A percentile compares a stretch with the other conserved stretches of the same genome.
These are phyloP conservation scores for Hydrolagus affinis DNA, from an alignment of 2,113 vertebrate species.

Conservation along the genomic window DNA sequence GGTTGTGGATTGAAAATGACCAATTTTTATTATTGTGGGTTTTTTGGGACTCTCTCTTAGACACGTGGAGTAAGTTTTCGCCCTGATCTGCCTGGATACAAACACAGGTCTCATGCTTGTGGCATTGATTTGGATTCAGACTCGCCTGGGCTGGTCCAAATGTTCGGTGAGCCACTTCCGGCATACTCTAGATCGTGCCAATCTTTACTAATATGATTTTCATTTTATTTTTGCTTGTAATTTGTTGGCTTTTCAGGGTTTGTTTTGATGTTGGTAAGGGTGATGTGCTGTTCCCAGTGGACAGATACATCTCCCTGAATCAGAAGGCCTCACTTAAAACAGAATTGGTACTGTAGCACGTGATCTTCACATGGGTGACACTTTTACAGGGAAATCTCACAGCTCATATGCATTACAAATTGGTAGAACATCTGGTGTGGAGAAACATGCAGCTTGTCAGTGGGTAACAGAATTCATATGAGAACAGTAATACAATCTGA, in stretches of 20 bases:
- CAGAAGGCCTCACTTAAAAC: neutral
- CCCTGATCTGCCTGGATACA: too few relatives aligned
- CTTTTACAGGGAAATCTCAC: neutral
- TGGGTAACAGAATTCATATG: neutral
- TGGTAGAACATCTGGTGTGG: too few relatives aligned
- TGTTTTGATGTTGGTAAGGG: neutral
- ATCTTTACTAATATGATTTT: neutral
- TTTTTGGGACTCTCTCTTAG: too few relatives aligned
- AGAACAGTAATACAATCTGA: neutral
- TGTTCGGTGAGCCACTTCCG: too few relatives aligned
- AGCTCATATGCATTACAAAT: neutral
- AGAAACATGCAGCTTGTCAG: neutral
- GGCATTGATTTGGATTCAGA: too few relatives aligned
- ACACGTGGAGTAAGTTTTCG: too few relatives aligned
- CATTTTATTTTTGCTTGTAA: neutral
- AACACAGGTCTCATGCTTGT: too few relatives aligned
- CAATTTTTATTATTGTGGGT: too few relatives aligned
- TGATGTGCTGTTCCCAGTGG: neutral
- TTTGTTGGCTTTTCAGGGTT: neutral
- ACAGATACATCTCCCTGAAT: neutral
- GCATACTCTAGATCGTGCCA: neutral
- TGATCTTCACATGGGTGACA: neutral
- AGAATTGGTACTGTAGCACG: neutral
- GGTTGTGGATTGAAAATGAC: too few relatives aligned
- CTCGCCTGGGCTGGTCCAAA: too few relatives aligned